Evolutionary conservation across 2,113 vertebrate genomes (phyloP).

Genomic region (Periophthalmodon schlosseri): DNA sequence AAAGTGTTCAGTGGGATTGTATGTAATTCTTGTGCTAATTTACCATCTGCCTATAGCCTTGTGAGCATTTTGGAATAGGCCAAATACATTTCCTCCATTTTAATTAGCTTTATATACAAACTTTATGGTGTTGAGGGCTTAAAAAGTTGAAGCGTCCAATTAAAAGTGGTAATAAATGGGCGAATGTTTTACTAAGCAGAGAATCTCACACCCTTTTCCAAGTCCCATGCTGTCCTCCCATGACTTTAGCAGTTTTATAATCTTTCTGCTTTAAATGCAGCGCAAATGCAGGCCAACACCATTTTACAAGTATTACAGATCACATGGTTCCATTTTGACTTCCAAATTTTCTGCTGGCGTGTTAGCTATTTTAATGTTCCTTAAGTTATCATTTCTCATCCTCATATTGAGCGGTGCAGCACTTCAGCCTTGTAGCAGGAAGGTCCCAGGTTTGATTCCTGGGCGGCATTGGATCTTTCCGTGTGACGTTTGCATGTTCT

Average conservation of each 20-base stretch:
- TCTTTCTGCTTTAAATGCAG: constrained; percentile 19
- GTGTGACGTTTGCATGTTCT: too few relatives aligned
- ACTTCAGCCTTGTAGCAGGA: too few relatives aligned
- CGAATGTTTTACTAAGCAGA: constrained; percentile 6
- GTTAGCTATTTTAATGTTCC: not conserved
- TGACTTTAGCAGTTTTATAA: not conserved
- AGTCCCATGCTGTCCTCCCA: not conserved
- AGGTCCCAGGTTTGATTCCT: too few relatives aligned
- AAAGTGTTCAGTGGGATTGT: not conserved
- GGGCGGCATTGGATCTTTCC: too few relatives aligned
- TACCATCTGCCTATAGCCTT: not conserved
- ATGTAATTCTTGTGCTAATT: not conserved
- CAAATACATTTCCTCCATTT: not conserved
- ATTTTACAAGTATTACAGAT: constrained; percentile 26
- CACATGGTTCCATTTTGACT: constrained; percentile 39
- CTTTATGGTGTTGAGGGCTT: not conserved
- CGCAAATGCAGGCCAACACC: constrained; percentile 10
- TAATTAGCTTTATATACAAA: constrained; percentile 7
- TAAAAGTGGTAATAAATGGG: constrained; percentile 3
- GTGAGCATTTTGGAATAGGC: not conserved
- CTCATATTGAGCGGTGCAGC: too few relatives aligned
- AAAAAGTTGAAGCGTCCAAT: constrained; percentile 4
- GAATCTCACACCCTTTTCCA: not conserved
- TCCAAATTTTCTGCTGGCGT: not conserved
- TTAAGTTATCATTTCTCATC: not conserved